Conservation (phyloP, 2,797 vertebrate species). For the Lepus townsendii region DNA sequence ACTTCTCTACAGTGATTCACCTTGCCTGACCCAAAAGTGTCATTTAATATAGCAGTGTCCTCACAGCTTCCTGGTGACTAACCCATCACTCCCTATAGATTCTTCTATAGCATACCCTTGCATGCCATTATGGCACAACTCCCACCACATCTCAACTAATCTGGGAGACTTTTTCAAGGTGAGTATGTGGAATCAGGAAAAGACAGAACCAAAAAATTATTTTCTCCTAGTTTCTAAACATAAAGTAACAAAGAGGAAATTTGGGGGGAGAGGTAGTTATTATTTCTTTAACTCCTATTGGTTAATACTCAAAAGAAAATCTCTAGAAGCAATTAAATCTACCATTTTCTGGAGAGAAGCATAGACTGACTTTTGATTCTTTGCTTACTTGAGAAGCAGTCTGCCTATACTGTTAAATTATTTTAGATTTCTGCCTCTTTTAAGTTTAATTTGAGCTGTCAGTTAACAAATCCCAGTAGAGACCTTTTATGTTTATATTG, state of each 20-base stretch:
- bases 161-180: not conserved
- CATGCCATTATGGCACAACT: not conserved
- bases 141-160: not conserved
- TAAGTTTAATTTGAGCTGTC: conserved; percentile 38
- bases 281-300: not conserved
- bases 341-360: not conserved
- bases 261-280: not conserved
- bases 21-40: not conserved
- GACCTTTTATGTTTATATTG: conserved; percentile 27
- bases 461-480: conserved; percentile 24
- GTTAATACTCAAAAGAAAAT: conserved; percentile 41
- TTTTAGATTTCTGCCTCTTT: conserved; percentile 41
- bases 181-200: not conserved
- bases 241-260: not conserved
- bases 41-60: not conserved
- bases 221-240: conserved; percentile 14
- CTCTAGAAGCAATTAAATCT: not conserved
- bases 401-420: not conserved
- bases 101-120: not conserved
- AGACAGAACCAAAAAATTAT: not conserved
- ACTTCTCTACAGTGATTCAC: not conserved
- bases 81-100: not conserved
- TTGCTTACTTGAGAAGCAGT: conserved; percentile 50
- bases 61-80: not conserved
- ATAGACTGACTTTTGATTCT: conserved; percentile 7